Evolutionary conservation across 2,113 vertebrate species (phyloP), one percentile per base, ranked within the genome.

Genomic region (Sterrhoptilus dennistouni): DNA sequence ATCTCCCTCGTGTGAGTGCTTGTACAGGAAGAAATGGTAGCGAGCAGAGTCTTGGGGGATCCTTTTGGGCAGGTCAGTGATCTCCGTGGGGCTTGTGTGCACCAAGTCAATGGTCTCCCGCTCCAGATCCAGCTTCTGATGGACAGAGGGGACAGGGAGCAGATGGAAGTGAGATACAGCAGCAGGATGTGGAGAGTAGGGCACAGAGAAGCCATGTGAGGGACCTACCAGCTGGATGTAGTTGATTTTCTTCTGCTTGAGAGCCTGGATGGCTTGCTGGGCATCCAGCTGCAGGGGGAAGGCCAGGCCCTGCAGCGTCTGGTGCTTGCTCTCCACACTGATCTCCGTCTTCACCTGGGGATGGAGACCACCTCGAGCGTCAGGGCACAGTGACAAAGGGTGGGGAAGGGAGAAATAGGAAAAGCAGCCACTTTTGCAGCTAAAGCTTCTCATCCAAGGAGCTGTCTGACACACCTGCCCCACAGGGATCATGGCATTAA

Each of bases 21-120:
- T 99, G 95, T 99, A 99, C 69, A 99, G 95, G 96, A 99, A 99
- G 96, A 99, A 99, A 97, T 99, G 99, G 92, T 99, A 99, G 95
- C 99, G 98, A 59, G 99, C 99, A 0, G 99, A 98, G 82, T 99
- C 99, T 45, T 98, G 98, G 33, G 99, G 99, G 80, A 99, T 98
- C 95, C 99, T 98, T 29, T 98, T 98, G 20, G 99, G 99, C 87
- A 99, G 98, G 75, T 99, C 99, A 2, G 92, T 50, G 12, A 98
- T 98, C 72, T 99, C 99, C 1, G 99, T 99, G 77, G 98, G 98
- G 88, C 98, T 98, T 0, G 99, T 99, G 97, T 99, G 99, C 40
- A 99, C 99, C 96, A 99, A 97, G 91, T 99, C 99, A 0, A 99
- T 98, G 60, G 99, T 99, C 95, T 99, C 99, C 96, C 97, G 98